Percentiles rank a stretch among this genome's conserved stretches.
Evolutionary conservation across 2,888 invertebrate species (phyloP).

Genomic region (Aporophyla nigra): DNA sequence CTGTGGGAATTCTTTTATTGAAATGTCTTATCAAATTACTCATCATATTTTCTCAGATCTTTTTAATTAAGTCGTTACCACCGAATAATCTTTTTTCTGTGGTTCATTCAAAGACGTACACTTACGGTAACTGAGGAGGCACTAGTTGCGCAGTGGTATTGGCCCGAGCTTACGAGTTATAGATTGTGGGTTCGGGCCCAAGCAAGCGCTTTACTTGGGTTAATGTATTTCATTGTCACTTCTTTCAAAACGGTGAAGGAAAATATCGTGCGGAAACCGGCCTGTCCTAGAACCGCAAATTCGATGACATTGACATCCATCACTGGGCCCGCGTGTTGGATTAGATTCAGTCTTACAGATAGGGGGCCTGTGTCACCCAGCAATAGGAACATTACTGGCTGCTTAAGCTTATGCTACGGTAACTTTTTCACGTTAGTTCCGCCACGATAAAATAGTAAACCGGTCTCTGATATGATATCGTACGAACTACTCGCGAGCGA

Average conservation of each 20-base stretch:
- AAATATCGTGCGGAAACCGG: neutral
- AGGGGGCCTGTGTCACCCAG: neutral
- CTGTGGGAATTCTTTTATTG: conserved; percentile 1
- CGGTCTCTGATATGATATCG: conserved; percentile 8
- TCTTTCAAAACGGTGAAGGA: neutral
- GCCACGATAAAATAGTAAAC: conserved; percentile 15
- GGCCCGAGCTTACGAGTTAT: too few species aligned
- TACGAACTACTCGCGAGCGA: neutral
- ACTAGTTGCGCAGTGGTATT: neutral
- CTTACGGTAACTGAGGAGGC: neutral
- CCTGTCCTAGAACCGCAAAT: neutral
- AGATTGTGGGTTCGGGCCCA: neutral
- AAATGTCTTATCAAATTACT: conserved; percentile 6
- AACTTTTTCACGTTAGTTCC: conserved; percentile 11
- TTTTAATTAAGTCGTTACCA: neutral
- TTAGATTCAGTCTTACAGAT: neutral
- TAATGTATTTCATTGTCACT: too few species aligned
- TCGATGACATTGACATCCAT: neutral
- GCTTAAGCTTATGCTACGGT: neutral
- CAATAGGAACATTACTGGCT: neutral
- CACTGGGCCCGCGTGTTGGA: neutral
- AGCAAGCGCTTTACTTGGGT: neutral
- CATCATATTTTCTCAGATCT: neutral
- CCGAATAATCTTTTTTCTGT: neutral
- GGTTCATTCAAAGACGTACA: neutral